Percentiles rank a stretch among this genome's conserved stretches.
These are phyloP conservation scores for Euwallacea fornicatus DNA, from an alignment of 1,140 invertebrate species.

Conservation along the genomic window DNA sequence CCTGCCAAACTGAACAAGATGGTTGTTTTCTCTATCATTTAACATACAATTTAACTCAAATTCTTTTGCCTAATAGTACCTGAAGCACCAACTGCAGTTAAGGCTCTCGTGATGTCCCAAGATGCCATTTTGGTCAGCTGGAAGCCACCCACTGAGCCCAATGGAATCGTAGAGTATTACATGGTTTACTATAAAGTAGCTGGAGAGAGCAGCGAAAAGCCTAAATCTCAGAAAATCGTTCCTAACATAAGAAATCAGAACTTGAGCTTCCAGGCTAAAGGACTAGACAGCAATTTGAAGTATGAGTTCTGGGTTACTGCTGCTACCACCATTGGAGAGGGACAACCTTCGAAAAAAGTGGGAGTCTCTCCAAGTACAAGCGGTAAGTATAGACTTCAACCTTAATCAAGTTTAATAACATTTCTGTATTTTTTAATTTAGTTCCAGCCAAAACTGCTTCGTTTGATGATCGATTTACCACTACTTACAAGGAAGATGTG, in stretches of 20 bases:
- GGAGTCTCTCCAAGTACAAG: conserved; percentile 79
- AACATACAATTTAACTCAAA: not conserved
- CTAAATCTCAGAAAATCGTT: conserved; percentile 57
- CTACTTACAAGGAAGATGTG: conserved; percentile 88
- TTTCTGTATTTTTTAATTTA: conserved; percentile 49
- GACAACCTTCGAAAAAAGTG: conserved; percentile 83
- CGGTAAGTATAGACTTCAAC: conserved; percentile 56
- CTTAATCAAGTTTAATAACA: not conserved
- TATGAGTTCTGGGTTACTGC: conserved; percentile 96
- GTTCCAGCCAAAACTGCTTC: conserved; percentile 92
- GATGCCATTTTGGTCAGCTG: conserved; percentile 92
- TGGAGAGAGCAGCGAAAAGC: conserved; percentile 52
- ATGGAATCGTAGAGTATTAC: conserved; percentile 91
- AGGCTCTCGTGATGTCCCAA: conserved; percentile 87
- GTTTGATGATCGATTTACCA: conserved; percentile 87
- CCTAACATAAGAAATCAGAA: conserved; percentile 52
- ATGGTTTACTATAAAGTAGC: conserved; percentile 87
- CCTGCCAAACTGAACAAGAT: conserved; percentile 94
- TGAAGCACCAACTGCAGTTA: conserved; percentile 87
- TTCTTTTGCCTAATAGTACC: conserved; percentile 67
- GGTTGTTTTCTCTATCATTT: conserved; percentile 59
- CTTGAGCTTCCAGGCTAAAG: conserved; percentile 80
- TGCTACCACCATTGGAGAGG: conserved; percentile 90
- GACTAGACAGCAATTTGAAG: conserved; percentile 75
- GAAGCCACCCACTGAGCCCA: conserved; percentile 88